These are phyloP conservation scores for Apamea anceps DNA, from an alignment of 2,888 invertebrate species.

Conservation along the genomic window DNA sequence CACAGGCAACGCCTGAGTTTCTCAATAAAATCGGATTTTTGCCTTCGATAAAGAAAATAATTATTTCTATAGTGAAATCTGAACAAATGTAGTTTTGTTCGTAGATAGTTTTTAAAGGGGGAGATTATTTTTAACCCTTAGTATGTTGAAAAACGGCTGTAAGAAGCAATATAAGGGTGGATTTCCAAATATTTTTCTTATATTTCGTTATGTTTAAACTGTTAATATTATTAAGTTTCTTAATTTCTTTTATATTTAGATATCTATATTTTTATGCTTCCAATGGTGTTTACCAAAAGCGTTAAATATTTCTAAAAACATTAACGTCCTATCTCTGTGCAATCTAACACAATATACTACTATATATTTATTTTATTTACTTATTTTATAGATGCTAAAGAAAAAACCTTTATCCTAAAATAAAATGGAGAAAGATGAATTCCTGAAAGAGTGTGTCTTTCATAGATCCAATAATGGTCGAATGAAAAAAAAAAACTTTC, in stretches of 20 bases:
- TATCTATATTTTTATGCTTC: slow-evolving; percentile 3
- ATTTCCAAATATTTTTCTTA: slow-evolving; percentile 6
- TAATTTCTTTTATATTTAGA: background rate
- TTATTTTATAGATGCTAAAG: background rate
- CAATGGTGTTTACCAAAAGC: slow-evolving; percentile 12
- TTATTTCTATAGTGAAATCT: slow-evolving; percentile 42
- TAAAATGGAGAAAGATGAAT: too few relatives aligned
- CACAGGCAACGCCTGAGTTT: background rate
- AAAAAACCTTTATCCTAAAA: background rate
- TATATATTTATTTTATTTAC: too few relatives aligned
- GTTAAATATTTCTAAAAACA: slow-evolving; percentile 44
- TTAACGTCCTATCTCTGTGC: slow-evolving; percentile 22
- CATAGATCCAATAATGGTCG: background rate
- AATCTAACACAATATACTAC: background rate
- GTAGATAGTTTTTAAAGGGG: slow-evolving; percentile 57
- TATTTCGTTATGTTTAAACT: slow-evolving; percentile 5
- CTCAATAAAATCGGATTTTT: slow-evolving; percentile 11
- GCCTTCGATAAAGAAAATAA: slow-evolving; percentile 25
- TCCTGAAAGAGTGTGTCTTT: background rate
- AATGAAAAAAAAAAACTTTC: background rate
- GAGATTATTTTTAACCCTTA: slow-evolving; percentile 36
- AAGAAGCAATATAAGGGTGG: slow-evolving; percentile 3
- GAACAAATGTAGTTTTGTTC: slow-evolving; percentile 64
- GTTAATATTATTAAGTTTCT: slow-evolving; percentile 13
- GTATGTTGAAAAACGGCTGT: background rate